phyloP scores from a whole-genome alignment of 2,797 vertebrate genomes.

The Sebastiscus tertius region DNA sequence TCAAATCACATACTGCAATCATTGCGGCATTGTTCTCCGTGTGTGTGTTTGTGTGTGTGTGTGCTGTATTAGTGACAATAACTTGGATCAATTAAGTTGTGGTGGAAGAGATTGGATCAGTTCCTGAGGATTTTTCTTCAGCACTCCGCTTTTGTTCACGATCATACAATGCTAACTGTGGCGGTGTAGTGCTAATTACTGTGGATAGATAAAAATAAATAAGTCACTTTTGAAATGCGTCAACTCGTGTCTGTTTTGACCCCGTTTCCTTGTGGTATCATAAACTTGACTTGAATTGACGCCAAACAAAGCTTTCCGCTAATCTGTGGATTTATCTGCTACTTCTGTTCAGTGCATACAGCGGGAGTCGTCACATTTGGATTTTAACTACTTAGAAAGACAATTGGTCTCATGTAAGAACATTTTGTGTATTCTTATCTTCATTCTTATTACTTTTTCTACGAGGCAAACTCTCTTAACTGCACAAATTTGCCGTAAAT shows the following conservation, averaged over 20 bases:
- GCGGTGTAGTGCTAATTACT: constrained; percentile 55
- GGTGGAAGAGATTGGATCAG: constrained; percentile 56
- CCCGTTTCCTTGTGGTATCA: neutral
- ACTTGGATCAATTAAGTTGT: constrained; percentile 65
- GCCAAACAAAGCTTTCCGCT: constrained; percentile 33
- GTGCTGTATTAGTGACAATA: constrained; percentile 51
- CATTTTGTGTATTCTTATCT: neutral
- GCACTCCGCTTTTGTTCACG: constrained; percentile 45
- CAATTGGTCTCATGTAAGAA: neutral
- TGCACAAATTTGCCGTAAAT: neutral
- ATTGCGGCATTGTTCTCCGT: constrained; percentile 70
- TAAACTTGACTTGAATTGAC: constrained; percentile 1
- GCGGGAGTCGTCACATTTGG: neutral
- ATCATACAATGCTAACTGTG: constrained; percentile 41
- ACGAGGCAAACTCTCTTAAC: neutral
- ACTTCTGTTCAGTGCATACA: neutral
- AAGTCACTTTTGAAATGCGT: constrained; percentile 34
- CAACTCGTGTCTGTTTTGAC: constrained; percentile 31
- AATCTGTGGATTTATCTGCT: constrained; percentile 4
- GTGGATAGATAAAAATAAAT: constrained; percentile 29
- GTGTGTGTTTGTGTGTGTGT: constrained; percentile 24
- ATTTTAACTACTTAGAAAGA: neutral
- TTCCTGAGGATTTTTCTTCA: constrained; percentile 50
- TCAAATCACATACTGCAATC: constrained; percentile 82
- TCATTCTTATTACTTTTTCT: neutral